Conservation (phyloP, 2,113 vertebrate species). For the Panthera tigris region DNA sequence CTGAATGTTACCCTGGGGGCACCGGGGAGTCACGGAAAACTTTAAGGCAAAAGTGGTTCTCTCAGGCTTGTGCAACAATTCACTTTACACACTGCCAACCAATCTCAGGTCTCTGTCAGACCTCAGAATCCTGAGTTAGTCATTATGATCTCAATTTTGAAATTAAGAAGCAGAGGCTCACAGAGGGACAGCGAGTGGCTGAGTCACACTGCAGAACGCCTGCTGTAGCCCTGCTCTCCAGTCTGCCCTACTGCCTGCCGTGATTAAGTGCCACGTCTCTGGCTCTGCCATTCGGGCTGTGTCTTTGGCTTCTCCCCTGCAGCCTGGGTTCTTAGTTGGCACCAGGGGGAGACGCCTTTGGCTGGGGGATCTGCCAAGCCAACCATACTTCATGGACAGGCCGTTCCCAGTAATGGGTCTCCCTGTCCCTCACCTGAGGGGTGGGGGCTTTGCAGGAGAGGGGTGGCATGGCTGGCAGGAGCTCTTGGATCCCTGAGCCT, state of each 20-base stretch:
- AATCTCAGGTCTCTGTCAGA: neutral
- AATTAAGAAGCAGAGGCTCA: neutral
- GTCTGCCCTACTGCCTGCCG: neutral
- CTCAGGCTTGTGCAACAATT: neutral
- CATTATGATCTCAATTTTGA: neutral
- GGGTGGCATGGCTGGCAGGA: neutral
- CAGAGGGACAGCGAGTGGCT: neutral
- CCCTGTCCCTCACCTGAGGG: neutral
- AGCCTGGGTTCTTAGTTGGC: neutral
- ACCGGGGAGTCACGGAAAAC: neutral
- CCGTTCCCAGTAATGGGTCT: neutral
- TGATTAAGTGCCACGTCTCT: neutral
- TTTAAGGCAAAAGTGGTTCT: neutral
- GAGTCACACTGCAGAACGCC: neutral
- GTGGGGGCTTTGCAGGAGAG: neutral
- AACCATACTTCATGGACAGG: neutral
- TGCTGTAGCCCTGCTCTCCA: neutral
- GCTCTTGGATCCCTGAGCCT: neutral
- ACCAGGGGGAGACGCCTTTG: neutral
- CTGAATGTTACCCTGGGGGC: neutral
- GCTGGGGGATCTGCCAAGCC: neutral
- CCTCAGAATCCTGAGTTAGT: neutral
- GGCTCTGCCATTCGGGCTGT: rapidly evolving
- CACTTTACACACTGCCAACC: neutral
- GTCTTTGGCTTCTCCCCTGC: neutral